Percentiles rank a stretch among this genome's conserved stretches.
These are phyloP conservation scores for Porites cylindrica DNA, from an alignment of 92 coral and sea anemone genomes.

Conservation along the genomic window DNA sequence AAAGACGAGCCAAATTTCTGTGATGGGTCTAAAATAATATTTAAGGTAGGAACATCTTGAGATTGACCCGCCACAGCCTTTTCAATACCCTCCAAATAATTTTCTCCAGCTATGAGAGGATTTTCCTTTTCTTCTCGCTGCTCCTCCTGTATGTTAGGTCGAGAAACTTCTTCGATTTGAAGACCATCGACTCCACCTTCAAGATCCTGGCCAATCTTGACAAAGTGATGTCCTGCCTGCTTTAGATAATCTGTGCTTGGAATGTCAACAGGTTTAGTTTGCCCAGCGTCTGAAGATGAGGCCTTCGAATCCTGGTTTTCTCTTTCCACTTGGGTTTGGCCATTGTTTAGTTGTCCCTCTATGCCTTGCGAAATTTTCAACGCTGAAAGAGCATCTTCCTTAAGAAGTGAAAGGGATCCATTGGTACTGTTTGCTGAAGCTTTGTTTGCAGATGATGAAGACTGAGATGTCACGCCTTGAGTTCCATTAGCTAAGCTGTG, in stretches of 20 bases:
- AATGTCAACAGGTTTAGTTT: background rate
- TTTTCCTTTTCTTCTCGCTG: constrained; percentile 32
- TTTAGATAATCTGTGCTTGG: constrained; percentile 1
- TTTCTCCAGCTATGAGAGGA: constrained; percentile 3
- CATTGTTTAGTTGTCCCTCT: constrained; percentile 15
- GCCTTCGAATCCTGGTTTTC: background rate
- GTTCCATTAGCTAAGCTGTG: background rate
- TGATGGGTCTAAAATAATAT: constrained; percentile 43
- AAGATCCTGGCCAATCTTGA: constrained; percentile 43
- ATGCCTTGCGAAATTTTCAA: constrained; percentile 38
- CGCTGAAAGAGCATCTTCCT: constrained; percentile 27
- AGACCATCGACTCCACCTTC: constrained; percentile 21
- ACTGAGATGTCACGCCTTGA: background rate
- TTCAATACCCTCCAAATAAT: constrained; percentile 1
- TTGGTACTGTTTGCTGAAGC: background rate
- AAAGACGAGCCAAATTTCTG: constrained; percentile 31
- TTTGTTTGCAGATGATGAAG: background rate
- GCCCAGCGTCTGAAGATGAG: background rate
- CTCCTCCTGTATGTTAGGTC: constrained; percentile 26
- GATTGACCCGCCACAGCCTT: constrained; percentile 1
- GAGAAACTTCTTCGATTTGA: constrained; percentile 51
- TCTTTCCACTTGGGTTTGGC: background rate
- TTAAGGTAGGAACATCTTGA: constrained; percentile 40
- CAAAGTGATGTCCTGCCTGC: constrained; percentile 12
- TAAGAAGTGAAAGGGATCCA: constrained; percentile 25